Evolutionary conservation across 2,113 vertebrate species (phyloP), one percentile per base, ranked within the genome.

Genomic region (Phoxinus phoxinus): DNA sequence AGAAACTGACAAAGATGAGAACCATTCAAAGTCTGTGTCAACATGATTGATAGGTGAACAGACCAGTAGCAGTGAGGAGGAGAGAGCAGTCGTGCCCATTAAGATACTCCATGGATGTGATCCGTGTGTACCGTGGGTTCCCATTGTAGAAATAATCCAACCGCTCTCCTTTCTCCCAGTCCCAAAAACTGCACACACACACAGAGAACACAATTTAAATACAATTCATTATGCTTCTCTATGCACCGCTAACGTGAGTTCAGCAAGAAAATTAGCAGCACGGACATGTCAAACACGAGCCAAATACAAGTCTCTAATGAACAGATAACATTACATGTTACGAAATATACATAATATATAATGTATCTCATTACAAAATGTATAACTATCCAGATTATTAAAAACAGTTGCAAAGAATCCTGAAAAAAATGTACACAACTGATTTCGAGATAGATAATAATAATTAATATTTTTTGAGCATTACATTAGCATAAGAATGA

Each of bases 81-180:
- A 97, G 87, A 1, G 96, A 96, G 90, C 94, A 96, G 92, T 97
- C 96, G 87, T 97, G 96, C 0, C 98, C 97, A 0, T 99, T 99
- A 89, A 99, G 94, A 89, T 99, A 99, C 90, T 99, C 98, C 97
- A 99, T 98, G 11, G 98, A 96, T 0, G 98, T 99, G 93, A 99
- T 98, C 81, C 97, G 94, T 0, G 97, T 99, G 92, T 99, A 99
- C 0, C 97, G 96, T 0, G 98, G 98, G 92, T 99, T 99, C 53
- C 98, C 98, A 0, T 99, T 99, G 95, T 99, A 98, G 92, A 99
- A 99, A 51, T 99, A 99, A 81, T 99, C 98, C 92, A 99, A 87
- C 87, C 99, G 96, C 73, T 99, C 98, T 6, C 96, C 97, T 75
- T 98, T 99, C 92, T 99, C 98, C 98, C 98, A 99, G 92, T 99